Percentiles rank a stretch among this genome's conserved stretches.
These are phyloP conservation scores for Siniperca knerii DNA, from an alignment of 2,113 vertebrate genomes.

Conservation along the genomic window DNA sequence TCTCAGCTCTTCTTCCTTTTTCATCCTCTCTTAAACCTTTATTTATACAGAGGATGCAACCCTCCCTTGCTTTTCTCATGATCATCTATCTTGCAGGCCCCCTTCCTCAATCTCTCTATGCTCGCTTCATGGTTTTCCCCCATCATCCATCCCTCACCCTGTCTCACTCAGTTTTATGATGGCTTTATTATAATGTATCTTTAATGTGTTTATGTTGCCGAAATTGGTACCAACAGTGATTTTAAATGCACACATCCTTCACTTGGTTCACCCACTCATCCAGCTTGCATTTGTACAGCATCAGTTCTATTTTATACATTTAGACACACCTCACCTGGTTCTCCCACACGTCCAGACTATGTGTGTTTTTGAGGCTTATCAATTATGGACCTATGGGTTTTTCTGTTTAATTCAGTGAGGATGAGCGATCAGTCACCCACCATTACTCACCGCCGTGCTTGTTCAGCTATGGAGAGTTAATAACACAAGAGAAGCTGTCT, in stretches of 20 bases:
- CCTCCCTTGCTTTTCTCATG: slow-evolving; percentile 7
- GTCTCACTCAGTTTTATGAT: neutral
- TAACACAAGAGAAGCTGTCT: slow-evolving; percentile 33
- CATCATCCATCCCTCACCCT: slow-evolving; percentile 3
- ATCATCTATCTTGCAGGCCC: slow-evolving; percentile 9
- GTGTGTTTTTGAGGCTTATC: slow-evolving; percentile 32
- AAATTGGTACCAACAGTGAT: slow-evolving; percentile 1
- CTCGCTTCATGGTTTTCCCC: neutral
- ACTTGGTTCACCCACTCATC: slow-evolving; percentile 12
- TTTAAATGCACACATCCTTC: slow-evolving; percentile 32
- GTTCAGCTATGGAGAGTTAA: slow-evolving; percentile 36
- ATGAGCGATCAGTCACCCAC: slow-evolving; percentile 51
- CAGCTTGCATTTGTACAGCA: neutral
- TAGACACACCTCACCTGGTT: slow-evolving; percentile 31
- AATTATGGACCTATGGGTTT: slow-evolving; percentile 28
- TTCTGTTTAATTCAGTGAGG: slow-evolving; percentile 32
- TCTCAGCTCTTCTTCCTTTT: neutral
- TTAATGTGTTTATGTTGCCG: slow-evolving; percentile 42
- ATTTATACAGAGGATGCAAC: slow-evolving; percentile 10
- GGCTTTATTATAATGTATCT: slow-evolving; percentile 28
- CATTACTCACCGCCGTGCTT: slow-evolving; percentile 43
- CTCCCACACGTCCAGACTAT: slow-evolving; percentile 12
- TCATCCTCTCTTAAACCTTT: neutral
- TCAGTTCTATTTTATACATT: slow-evolving; percentile 26
- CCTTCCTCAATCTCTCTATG: neutral